Evolutionary conservation across 35 echinoderm and acorn worm species (phyloP).

Genomic region (Amphiura filiformis): DNA sequence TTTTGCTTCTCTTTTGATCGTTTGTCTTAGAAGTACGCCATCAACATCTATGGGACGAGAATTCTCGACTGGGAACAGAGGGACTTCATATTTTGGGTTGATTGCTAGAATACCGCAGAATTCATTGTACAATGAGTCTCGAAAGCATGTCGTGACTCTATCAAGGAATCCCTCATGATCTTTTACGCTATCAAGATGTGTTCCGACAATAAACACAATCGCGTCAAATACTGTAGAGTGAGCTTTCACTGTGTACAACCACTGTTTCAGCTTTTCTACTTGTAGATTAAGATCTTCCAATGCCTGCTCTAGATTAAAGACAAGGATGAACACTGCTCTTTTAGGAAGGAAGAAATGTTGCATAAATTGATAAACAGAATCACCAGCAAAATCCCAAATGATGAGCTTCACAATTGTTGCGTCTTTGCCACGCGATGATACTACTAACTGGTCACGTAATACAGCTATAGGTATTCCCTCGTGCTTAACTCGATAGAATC

Average conservation of each 20-base stretch:
- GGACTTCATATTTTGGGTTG: not conserved
- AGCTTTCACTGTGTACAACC: slow-evolving; percentile 22
- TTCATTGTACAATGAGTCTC: too few species aligned
- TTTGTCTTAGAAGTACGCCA: not conserved
- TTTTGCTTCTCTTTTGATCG: not conserved
- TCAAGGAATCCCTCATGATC: not conserved
- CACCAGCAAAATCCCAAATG: not conserved
- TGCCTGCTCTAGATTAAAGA: not conserved
- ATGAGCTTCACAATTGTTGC: not conserved
- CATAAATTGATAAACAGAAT: too few species aligned
- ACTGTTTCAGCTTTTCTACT: not conserved
- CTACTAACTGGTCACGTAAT: not conserved
- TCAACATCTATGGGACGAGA: too few species aligned
- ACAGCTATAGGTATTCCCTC: not conserved
- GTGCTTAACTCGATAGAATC: too few species aligned
- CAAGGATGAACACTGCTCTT: too few species aligned
- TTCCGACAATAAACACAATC: slow-evolving; percentile 35
- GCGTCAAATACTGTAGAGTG: slow-evolving; percentile 22
- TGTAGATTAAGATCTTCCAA: not conserved
- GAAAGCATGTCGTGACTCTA: not conserved
- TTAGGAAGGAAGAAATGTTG: too few species aligned
- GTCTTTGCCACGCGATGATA: too few species aligned
- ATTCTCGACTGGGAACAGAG: not conserved
- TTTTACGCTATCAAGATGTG: slow-evolving; percentile 29
- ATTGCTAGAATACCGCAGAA: too few species aligned